These are phyloP conservation scores for Sycon ciliatum DNA, from an alignment of 37 sponge, comb jelly and placozoan species.

Conservation along the genomic window DNA sequence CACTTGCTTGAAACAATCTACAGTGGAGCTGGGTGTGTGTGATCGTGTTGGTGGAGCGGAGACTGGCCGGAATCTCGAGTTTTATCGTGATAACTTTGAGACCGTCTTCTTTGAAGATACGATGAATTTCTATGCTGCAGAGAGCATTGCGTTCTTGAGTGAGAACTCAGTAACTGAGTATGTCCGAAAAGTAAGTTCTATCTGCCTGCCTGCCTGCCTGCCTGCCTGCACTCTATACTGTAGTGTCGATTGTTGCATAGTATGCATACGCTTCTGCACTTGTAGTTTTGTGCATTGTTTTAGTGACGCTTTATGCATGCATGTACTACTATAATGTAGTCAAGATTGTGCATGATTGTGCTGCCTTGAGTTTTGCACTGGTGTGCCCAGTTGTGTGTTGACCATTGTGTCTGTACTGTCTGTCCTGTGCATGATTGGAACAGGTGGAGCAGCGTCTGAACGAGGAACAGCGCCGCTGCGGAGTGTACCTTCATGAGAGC, in stretches of 20 bases:
- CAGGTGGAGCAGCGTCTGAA: conserved; percentile 69
- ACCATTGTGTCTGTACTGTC: too few species aligned
- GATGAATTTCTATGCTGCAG: conserved; percentile 68
- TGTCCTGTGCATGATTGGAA: neutral
- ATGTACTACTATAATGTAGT: neutral
- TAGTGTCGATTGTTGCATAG: too few species aligned
- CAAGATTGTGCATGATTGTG: neutral
- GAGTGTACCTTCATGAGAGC: conserved; percentile 84
- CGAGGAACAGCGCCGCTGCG: conserved; percentile 83
- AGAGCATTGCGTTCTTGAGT: conserved; percentile 72
- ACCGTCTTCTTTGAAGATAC: conserved; percentile 74
- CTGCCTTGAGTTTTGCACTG: neutral
- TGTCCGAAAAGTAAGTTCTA: conserved; percentile 59
- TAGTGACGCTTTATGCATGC: neutral
- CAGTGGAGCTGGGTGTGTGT: conserved; percentile 87
- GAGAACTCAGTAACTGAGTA: conserved; percentile 94
- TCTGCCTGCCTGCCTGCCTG: too few species aligned
- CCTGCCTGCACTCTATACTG: too few species aligned
- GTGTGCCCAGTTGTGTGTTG: neutral
- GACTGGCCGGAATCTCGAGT: too few species aligned
- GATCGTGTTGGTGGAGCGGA: too few species aligned
- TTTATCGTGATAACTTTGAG: conserved; percentile 73
- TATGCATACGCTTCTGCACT: neutral
- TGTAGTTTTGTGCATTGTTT: neutral
- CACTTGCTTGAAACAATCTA: neutral